Evolutionary conservation across 2,888 invertebrate species (phyloP).

Genomic region (Bibio marci): DNA sequence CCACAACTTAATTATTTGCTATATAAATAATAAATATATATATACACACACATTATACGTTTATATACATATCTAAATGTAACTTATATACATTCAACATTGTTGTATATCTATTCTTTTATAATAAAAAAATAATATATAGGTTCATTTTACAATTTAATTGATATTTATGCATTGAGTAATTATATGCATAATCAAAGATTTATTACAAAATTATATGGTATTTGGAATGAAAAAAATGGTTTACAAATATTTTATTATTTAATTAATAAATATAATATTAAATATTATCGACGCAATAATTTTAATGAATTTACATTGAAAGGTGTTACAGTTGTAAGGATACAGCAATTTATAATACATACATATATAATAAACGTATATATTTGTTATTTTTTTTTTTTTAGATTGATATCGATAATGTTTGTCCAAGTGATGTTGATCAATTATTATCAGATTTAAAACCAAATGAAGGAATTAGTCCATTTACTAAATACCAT

Average conservation of each 20-base stretch:
- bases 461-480: slow-evolving; percentile 18
- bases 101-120: no score
- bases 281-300: slow-evolving; percentile 12
- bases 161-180: neutral
- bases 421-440: slow-evolving; percentile 19
- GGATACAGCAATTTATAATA: slow-evolving; percentile 9
- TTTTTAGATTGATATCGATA: slow-evolving; percentile 21
- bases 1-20: no score
- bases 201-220: neutral
- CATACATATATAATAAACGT: no score
- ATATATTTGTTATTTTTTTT: neutral
- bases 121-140: neutral
- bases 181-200: neutral
- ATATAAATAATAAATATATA: no score
- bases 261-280: neutral
- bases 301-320: slow-evolving; percentile 19
- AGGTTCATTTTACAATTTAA: neutral
- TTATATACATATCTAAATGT: no score
- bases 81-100: no score
- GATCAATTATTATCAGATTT: slow-evolving; percentile 13
- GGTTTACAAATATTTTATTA: neutral
- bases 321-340: slow-evolving; percentile 22
- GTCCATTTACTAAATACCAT: slow-evolving; percentile 22
- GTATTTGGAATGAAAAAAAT: neutral
- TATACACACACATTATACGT: no score